Base-by-base conservation (phyloP, 2,797 vertebrate genomes). In the Agapornis canus region DNA sequence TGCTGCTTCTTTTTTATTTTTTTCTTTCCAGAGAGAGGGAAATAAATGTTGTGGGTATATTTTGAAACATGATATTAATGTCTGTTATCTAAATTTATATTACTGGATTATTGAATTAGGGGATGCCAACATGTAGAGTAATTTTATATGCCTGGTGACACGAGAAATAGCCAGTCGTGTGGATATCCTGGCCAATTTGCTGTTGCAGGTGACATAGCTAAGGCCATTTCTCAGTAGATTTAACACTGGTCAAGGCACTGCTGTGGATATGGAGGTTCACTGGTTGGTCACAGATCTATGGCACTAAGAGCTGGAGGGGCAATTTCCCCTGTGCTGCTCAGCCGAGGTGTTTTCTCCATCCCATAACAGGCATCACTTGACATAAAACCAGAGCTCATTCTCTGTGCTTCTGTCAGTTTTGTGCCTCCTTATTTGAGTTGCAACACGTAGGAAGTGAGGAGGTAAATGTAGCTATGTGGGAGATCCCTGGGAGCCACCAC, bases 21-120 rank as follows among this genome's bases (percentile, higher is more conserved):
- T 75, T 65, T 45, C 26, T 82, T 92, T 85, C 61, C 64, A 84
- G 85, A 83, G 79, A 96, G 92, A 86, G 80, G 94, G 91, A 97
- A 89, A 96, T 81, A 96, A 96, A 97, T 96, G 94, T 96, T 96
- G 92, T 51, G 95, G 86, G 82, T 22, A 6, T 96, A 90, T 96
- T 97, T 97, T 83, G 96, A 96, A 94, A 91, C 61, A 84, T 26
- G 64, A 94, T 85, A 96, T 97, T 97, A 97, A 96, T 95, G 95
- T 89, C 96, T 96, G 94, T 97, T 98, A 96, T 77, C 90, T 95
- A 92, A 97, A 97, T 97, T 97, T 97, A 96, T 97, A 96, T 94
- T 96, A 95, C 95, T 47, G 82, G 94, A 94, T 96, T 96, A 98
- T 96, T 97, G 97, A 97, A 97, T 97, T 96, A 97, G 95, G 69